phyloP scores from a whole-genome alignment of 1,140 invertebrate genomes.

The Nephila pilipes region DNA sequence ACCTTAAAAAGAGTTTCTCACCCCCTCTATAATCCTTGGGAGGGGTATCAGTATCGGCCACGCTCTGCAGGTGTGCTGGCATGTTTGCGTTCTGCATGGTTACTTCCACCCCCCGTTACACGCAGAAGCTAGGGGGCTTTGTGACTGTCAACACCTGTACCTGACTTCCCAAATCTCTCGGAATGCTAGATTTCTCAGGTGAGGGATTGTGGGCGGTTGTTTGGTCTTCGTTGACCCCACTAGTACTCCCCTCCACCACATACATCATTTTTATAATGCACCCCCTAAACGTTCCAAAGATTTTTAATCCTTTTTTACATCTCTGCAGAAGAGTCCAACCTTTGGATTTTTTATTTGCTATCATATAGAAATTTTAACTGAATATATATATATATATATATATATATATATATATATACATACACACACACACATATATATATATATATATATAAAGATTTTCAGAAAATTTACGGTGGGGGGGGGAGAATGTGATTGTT shows the following conservation, averaged over 20 bases:
- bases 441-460: no score
- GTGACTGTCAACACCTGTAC: conserved; percentile 74
- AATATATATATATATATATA: no score
- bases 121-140: neutral
- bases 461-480: no score
- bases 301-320: neutral
- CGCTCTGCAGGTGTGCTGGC: conserved; percentile 71
- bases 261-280: conserved; percentile 34
- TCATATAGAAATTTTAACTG: no score
- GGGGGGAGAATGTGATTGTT: no score
- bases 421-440: no score
- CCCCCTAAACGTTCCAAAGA: conserved; percentile 5
- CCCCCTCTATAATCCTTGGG: neutral
- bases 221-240: conserved; percentile 38
- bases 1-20: conserved; percentile 22
- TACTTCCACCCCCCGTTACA: conserved; percentile 41
- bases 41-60: conserved; percentile 26
- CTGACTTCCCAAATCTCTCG: conserved; percentile 33
- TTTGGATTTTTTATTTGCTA: no score
- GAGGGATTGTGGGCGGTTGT: conserved; percentile 45
- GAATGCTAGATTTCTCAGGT: conserved; percentile 46
- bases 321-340: neutral
- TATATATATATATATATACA: no score
- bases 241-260: neutral
- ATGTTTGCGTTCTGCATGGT: conserved; percentile 75